Conservation (phyloP, 2,113 vertebrate species). For the Actinemys pallida region DNA sequence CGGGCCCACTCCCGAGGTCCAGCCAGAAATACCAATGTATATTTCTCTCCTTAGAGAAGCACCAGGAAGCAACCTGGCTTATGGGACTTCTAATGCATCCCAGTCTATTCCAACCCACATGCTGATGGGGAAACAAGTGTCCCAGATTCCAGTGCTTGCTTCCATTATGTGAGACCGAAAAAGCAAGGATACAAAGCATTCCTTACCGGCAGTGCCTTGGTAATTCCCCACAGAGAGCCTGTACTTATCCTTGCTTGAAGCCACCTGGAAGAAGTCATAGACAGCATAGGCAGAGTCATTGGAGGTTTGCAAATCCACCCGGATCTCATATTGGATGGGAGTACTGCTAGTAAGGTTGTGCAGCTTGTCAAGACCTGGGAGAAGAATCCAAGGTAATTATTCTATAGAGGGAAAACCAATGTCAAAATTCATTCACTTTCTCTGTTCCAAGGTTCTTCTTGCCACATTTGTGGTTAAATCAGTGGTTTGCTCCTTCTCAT, state of each 20-base stretch:
- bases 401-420: background rate
- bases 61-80: background rate
- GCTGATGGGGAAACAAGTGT: background rate
- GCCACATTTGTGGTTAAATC: conserved; percentile 8
- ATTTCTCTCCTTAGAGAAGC: background rate
- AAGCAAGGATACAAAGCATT: background rate
- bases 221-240: conserved; percentile 86
- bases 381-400: background rate
- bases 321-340: conserved; percentile 80
- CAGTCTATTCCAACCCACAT: background rate
- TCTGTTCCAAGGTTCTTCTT: background rate
- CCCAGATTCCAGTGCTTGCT: background rate
- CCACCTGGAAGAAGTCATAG: conserved; percentile 87
- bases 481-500: conserved; percentile 12
- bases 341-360: conserved; percentile 85
- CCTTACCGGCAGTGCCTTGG: conserved; percentile 87
- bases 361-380: conserved; percentile 88
- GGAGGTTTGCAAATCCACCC: conserved; percentile 83
- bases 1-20: background rate
- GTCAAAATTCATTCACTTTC: background rate
- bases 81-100: background rate
- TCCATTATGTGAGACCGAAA: background rate
- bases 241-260: conserved; percentile 83
- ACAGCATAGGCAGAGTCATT: conserved; percentile 83
- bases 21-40: background rate